phyloP scores from a whole-genome alignment of 2,113 vertebrate species.

The Ptilonorhynchus violaceus region DNA sequence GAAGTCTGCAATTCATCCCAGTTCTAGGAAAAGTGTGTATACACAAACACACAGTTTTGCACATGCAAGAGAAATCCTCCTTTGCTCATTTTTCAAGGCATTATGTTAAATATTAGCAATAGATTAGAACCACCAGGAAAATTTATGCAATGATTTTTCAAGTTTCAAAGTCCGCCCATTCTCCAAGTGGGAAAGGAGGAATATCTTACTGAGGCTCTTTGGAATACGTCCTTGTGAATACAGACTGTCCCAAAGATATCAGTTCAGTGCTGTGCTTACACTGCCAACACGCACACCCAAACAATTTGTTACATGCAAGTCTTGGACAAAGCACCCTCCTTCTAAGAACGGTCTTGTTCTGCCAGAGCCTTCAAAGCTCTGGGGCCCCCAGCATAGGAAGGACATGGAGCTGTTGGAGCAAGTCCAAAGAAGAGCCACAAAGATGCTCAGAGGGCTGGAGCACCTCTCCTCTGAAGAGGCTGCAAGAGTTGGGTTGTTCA shows the following conservation, averaged over 20 bases:
- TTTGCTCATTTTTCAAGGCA: not conserved
- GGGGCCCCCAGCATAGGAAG: fast-evolving
- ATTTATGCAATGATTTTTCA: not conserved
- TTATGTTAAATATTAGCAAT: not conserved
- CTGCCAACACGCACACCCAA: not conserved
- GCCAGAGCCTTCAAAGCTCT: not conserved
- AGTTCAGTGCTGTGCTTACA: not conserved
- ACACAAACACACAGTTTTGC: not conserved
- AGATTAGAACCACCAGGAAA: not conserved
- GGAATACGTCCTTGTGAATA: not conserved
- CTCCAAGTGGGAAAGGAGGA: not conserved
- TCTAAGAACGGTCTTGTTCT: not conserved
- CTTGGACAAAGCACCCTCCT: not conserved
- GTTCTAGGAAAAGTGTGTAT: not conserved
- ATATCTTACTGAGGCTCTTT: not conserved
- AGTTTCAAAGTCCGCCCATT: not conserved
- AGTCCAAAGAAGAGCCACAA: not conserved
- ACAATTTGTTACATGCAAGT: not conserved
- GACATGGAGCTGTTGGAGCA: not conserved
- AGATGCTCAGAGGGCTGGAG: not conserved
- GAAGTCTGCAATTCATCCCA: not conserved
- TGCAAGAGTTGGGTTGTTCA: not conserved
- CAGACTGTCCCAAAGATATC: not conserved
- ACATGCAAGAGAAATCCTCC: not conserved
- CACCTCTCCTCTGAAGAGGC: not conserved